phyloP scores from a whole-genome alignment of 2,113 vertebrate genomes.

The Calonectris borealis region DNA sequence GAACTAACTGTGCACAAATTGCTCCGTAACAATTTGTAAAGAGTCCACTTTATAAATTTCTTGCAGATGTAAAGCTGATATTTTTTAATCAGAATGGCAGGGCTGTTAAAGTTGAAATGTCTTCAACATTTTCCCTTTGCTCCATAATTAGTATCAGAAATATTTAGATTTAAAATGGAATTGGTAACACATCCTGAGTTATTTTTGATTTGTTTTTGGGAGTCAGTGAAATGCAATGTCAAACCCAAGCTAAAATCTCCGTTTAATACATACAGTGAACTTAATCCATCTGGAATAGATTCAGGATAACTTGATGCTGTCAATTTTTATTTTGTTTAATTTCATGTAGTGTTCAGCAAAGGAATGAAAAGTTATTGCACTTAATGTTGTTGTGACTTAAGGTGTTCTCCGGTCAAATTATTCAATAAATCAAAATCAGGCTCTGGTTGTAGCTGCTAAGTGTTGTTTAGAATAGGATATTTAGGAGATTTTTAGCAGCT shows the following conservation, averaged over 20 bases:
- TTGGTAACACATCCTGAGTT: constrained; percentile 60
- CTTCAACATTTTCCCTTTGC: constrained; percentile 47
- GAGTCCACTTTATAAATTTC: constrained; percentile 82
- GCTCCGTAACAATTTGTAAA: constrained; percentile 83
- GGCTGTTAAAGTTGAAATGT: constrained; percentile 65
- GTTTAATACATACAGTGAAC: constrained; percentile 27
- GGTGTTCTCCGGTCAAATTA: constrained; percentile 67
- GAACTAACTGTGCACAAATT: constrained; percentile 85
- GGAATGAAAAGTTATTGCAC: constrained; percentile 65
- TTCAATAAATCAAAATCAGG: constrained; percentile 73
- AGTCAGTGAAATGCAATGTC: constrained; percentile 43
- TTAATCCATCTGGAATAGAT: constrained; percentile 70
- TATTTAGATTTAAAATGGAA: constrained; percentile 69
- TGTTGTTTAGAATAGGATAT: constrained; percentile 49
- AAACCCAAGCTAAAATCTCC: constrained; percentile 34
- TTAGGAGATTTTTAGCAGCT: constrained; percentile 50
- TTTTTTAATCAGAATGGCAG: constrained; percentile 73
- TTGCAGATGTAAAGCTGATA: constrained; percentile 83
- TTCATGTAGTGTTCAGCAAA: constrained; percentile 64
- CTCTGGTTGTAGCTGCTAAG: constrained; percentile 29
- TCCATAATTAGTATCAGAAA: constrained; percentile 74
- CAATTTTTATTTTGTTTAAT: constrained; percentile 74
- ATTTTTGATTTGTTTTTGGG: constrained; percentile 49
- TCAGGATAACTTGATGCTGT: constrained; percentile 65
- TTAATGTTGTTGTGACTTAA: constrained; percentile 71